Conservation (phyloP, 2,113 vertebrate genomes). For the Todiramphus saurophagus region DNA sequence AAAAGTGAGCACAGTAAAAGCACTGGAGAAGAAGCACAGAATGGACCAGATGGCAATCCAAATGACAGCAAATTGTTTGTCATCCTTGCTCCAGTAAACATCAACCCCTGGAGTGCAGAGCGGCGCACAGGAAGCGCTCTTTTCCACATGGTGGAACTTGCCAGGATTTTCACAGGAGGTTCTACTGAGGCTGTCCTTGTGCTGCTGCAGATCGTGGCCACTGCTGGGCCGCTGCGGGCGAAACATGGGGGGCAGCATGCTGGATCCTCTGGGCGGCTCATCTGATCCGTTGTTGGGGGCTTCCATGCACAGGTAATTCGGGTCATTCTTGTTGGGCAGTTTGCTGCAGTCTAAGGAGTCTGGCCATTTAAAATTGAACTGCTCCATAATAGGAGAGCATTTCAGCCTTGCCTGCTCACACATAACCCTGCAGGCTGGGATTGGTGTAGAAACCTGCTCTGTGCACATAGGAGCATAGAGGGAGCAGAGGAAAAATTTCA, state of each 20-base stretch:
- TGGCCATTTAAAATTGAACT: conserved; percentile 95
- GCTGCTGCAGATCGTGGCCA: conserved; percentile 77
- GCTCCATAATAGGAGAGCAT: conserved; percentile 93
- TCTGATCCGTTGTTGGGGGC: conserved; percentile 93
- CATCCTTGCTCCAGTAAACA: conserved; percentile 94
- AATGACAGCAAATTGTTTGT: conserved; percentile 91
- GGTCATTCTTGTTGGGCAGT: conserved; percentile 95
- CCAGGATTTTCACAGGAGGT: conserved; percentile 84
- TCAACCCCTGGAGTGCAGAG: conserved; percentile 90
- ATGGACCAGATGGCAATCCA: conserved; percentile 96
- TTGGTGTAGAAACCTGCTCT: conserved; percentile 95
- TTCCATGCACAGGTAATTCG: conserved; percentile 97
- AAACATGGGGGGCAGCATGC: conserved; percentile 88
- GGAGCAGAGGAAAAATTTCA: conserved; percentile 96
- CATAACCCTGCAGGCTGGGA: conserved; percentile 95
- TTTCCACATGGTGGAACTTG: conserved; percentile 96
- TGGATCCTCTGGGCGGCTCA: conserved; percentile 83
- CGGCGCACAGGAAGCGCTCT: conserved; percentile 92
- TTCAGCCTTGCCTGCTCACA: conserved; percentile 93
- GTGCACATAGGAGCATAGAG: conserved; percentile 98
- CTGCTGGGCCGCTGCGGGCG: conserved; percentile 82
- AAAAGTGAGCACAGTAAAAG: conserved; percentile 97
- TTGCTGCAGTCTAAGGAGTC: conserved; percentile 92
- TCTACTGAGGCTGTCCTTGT: conserved; percentile 77
- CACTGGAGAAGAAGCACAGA: conserved; percentile 94